A percentile compares a stretch with the other conserved stretches of the same genome.
These are phyloP conservation scores for Cryptotis parvus DNA, from an alignment of 2,113 vertebrate species.

Conservation along the genomic window DNA sequence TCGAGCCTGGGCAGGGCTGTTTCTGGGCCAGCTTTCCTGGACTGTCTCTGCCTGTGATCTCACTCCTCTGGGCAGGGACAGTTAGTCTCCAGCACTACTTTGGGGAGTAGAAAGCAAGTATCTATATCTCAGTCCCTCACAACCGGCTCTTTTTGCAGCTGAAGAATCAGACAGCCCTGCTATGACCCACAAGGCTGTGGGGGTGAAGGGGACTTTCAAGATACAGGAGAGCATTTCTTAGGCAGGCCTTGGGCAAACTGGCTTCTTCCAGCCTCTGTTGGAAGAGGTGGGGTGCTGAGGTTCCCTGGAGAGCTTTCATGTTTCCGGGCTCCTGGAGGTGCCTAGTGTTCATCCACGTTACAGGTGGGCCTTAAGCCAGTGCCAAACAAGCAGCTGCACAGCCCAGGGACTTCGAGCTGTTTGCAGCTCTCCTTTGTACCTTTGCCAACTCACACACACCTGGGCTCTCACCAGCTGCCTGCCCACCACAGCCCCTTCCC, in stretches of 20 bases:
- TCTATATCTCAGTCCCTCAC: background rate
- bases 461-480: conserved; percentile 77
- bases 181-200: background rate
- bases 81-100: background rate
- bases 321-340: background rate
- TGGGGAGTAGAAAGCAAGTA: conserved; percentile 15
- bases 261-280: background rate
- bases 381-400: conserved; percentile 78
- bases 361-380: conserved; percentile 66
- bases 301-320: conserved; percentile 20
- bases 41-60: conserved; percentile 32
- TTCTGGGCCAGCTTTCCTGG: background rate
- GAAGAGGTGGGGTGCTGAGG: background rate
- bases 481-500: conserved; percentile 29
- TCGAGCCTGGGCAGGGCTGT: background rate
- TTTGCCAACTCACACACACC: conserved; percentile 79
- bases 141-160: too few species aligned
- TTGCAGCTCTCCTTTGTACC: conserved; percentile 70
- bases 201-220: background rate
- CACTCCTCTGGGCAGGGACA: background rate
- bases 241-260: background rate
- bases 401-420: conserved; percentile 77
- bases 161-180: too few species aligned
- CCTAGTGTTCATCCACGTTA: conserved; percentile 51
- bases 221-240: background rate